phyloP scores from a whole-genome alignment of 2,113 vertebrate species.

The Lanius collurio region DNA sequence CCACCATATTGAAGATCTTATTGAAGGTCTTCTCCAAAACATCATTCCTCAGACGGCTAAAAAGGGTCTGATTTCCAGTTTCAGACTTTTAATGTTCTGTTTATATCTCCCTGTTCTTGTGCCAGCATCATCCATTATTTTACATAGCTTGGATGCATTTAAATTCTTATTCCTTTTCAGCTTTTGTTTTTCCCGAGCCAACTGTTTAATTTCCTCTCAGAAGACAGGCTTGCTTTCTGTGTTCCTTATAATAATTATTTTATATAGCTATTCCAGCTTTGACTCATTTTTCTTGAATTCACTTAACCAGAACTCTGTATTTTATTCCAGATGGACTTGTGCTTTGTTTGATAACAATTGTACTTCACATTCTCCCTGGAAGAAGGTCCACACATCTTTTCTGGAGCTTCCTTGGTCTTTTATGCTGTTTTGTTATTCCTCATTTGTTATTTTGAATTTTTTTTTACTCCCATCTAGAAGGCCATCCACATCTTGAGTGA shows the following conservation, averaged over 20 bases:
- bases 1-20: neutral
- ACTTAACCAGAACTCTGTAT: neutral
- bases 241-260: neutral
- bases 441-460: neutral
- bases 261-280: neutral
- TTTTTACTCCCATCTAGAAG: neutral
- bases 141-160: neutral
- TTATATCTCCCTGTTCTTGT: neutral
- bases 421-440: neutral
- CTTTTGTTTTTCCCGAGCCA: neutral
- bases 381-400: neutral
- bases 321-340: neutral
- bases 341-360: neutral
- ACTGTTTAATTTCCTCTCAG: neutral
- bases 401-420: neutral
- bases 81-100: neutral
- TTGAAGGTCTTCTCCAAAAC: neutral
- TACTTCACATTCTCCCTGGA: neutral
- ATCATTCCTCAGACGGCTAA: neutral
- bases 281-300: neutral
- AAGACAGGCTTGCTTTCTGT: neutral
- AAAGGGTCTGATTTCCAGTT: neutral
- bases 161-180: neutral
- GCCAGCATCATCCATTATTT: neutral
- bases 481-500: neutral